Conservation (phyloP, 2,888 invertebrate species). For the Ennomos fuscantarius region DNA sequence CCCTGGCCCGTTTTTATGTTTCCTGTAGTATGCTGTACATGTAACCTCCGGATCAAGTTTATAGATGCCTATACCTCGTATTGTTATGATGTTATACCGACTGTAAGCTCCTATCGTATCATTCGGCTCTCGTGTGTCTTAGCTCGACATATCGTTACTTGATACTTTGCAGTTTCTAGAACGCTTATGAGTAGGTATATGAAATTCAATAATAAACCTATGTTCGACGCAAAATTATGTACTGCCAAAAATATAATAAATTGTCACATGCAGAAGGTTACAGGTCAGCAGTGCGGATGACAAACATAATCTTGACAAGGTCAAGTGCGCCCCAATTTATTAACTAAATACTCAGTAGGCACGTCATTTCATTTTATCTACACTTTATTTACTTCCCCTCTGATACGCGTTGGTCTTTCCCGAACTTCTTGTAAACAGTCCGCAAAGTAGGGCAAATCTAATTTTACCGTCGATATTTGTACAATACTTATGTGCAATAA, state of each 20-base stretch:
- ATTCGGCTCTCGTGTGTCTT: constrained; percentile 10
- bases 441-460: constrained; percentile 8
- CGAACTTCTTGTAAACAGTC: background rate
- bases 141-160: constrained; percentile 29
- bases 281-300: constrained; percentile 48
- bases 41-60: constrained; percentile 11
- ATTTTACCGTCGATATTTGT: background rate
- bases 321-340: constrained; percentile 57
- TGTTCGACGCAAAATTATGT: constrained; percentile 34
- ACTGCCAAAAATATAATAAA: constrained; percentile 40
- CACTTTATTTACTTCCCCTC: constrained; percentile 19
- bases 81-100: background rate
- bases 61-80: background rate
- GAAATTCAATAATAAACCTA: background rate
- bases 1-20: constrained; percentile 45
- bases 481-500: too few relatives aligned
- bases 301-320: constrained; percentile 66
- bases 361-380: constrained; percentile 35
- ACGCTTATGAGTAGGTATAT: constrained; percentile 29
- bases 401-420: constrained; percentile 12
- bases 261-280: constrained; percentile 50
- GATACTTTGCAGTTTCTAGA: constrained; percentile 45
- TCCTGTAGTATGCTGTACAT: constrained; percentile 33
- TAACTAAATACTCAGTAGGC: constrained; percentile 20
- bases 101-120: background rate